These are phyloP conservation scores for Camponotus fellah DNA, from an alignment of 2,888 invertebrate genomes.

Conservation along the genomic window DNA sequence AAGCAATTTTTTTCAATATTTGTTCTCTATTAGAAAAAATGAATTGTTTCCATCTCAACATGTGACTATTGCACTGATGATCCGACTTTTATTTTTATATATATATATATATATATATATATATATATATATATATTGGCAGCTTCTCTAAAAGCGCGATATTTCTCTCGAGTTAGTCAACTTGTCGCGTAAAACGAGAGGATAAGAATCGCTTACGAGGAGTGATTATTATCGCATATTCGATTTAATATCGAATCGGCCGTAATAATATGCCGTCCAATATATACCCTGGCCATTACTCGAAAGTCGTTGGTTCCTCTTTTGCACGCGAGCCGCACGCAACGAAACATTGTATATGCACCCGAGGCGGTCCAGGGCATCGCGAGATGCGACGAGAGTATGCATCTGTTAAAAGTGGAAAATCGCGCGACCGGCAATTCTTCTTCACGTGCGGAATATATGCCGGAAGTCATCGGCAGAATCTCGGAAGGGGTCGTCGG, in stretches of 20 bases:
- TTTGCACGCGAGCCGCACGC: slow-evolving; percentile 69
- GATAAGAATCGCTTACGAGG: slow-evolving; percentile 26
- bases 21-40: too few species aligned
- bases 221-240: slow-evolving; percentile 31
- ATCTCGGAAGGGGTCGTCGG: slow-evolving; percentile 70
- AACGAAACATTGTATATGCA: slow-evolving; percentile 38
- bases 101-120: too few species aligned
- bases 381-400: slow-evolving; percentile 50
- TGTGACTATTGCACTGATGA: slow-evolving; percentile 27
- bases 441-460: slow-evolving; percentile 67
- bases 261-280: slow-evolving; percentile 70
- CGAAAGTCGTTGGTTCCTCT: slow-evolving; percentile 69
- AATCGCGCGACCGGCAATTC: slow-evolving; percentile 63
- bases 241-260: slow-evolving; percentile 69
- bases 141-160: slow-evolving; percentile 28
- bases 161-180: slow-evolving; percentile 25
- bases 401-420: slow-evolving; percentile 69
- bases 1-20: too few species aligned
- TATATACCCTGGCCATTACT: slow-evolving; percentile 70
- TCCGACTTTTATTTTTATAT: slow-evolving; percentile 6
- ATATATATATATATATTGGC: slow-evolving; percentile 16
- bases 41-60: background rate
- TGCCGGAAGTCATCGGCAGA: slow-evolving; percentile 72
- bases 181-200: slow-evolving; percentile 18
- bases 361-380: slow-evolving; percentile 49